phyloP scores from a whole-genome alignment of 2,797 vertebrate genomes.

The Buceros bicornis region DNA sequence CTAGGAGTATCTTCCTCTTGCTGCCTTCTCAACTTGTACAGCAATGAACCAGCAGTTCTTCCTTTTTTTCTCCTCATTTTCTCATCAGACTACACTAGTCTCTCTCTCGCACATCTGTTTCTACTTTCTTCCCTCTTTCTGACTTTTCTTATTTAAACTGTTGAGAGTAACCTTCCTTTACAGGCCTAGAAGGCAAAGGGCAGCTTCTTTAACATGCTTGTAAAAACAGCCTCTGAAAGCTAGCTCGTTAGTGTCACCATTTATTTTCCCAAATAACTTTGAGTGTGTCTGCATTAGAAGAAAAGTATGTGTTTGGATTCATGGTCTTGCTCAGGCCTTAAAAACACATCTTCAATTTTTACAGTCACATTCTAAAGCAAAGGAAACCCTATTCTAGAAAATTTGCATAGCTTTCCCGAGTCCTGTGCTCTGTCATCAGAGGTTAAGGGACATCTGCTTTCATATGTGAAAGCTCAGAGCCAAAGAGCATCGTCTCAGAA shows the following conservation, averaged over 20 bases:
- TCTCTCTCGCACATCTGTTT: neutral
- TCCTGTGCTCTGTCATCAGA: neutral
- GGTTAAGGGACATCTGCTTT: neutral
- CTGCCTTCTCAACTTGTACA: neutral
- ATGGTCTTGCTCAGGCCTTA: neutral
- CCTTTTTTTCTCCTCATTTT: neutral
- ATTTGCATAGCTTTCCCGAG: neutral
- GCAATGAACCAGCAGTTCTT: neutral
- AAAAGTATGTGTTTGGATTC: neutral
- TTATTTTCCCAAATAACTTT: neutral
- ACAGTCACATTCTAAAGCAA: neutral
- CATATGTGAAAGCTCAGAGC: neutral
- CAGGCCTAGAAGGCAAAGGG: neutral
- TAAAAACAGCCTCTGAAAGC: neutral
- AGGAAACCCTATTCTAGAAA: neutral
- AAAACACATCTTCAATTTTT: neutral
- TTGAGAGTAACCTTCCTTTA: neutral
- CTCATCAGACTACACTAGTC: neutral
- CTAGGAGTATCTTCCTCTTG: neutral
- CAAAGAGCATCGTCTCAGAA: neutral
- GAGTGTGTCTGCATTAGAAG: neutral
- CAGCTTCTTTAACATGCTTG: neutral
- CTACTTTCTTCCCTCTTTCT: neutral
- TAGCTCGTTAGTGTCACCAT: neutral
- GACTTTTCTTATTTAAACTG: neutral